These are phyloP conservation scores for Alsophila aescularia DNA, from an alignment of 2,888 invertebrate genomes.

Conservation along the genomic window DNA sequence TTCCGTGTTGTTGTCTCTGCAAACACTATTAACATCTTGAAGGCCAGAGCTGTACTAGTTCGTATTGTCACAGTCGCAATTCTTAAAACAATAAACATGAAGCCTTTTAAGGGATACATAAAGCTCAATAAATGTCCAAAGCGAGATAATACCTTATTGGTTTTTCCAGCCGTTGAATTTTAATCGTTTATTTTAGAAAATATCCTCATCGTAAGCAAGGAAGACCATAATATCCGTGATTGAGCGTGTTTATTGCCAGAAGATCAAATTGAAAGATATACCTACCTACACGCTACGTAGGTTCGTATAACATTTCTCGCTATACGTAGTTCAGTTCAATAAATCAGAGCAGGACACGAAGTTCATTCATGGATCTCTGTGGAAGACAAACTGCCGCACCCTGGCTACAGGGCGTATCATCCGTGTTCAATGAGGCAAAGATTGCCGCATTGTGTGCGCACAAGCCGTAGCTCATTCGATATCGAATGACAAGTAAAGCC, in stretches of 20 bases:
- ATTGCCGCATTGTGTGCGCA: slow-evolving; percentile 47
- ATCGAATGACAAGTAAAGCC: slow-evolving; percentile 33
- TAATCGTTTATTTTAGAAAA: no score
- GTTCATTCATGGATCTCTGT: slow-evolving; percentile 54
- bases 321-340: slow-evolving; percentile 11
- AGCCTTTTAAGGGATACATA: slow-evolving; percentile 6
- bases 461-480: slow-evolving; percentile 43
- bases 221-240: no score
- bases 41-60: slow-evolving; percentile 25
- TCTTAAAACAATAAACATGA: slow-evolving; percentile 11
- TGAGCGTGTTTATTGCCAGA: no score
- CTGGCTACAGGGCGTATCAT: slow-evolving; percentile 53
- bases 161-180: no score
- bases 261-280: not conserved
- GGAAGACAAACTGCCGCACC: slow-evolving; percentile 55
- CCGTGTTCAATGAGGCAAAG: slow-evolving; percentile 54
- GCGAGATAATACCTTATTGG: not conserved
- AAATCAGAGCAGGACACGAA: slow-evolving; percentile 27
- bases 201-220: not conserved
- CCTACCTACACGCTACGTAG: not conserved
- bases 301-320: no score
- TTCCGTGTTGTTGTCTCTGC: slow-evolving; percentile 42
- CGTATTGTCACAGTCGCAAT: slow-evolving; percentile 24
- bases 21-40: slow-evolving; percentile 46
- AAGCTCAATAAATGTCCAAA: not conserved